These are phyloP conservation scores for Luehdorfia chinensis DNA, from an alignment of 1,140 invertebrate genomes.

Conservation along the genomic window DNA sequence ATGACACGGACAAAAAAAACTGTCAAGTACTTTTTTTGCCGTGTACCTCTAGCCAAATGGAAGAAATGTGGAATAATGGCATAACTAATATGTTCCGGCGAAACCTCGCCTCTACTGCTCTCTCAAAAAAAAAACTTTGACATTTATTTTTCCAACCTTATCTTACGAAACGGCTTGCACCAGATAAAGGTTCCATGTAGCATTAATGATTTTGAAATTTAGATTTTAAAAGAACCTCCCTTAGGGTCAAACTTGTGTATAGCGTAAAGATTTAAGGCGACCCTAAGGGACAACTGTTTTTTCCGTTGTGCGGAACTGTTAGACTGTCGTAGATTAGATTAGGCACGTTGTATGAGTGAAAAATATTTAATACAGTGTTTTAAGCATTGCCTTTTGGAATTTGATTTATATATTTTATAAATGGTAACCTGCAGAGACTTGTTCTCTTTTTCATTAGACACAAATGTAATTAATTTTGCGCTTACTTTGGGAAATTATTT, in stretches of 20 bases:
- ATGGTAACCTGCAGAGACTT: too few species aligned
- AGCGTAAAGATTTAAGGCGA: slow-evolving; percentile 50
- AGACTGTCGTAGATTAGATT: slow-evolving; percentile 73
- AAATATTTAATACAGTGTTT: slow-evolving; percentile 33
- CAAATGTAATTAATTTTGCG: too few species aligned
- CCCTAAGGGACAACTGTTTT: slow-evolving; percentile 59
- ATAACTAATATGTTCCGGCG: not conserved
- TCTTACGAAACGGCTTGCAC: slow-evolving; percentile 51
- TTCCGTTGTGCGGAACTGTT: slow-evolving; percentile 74
- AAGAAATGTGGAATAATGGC: not conserved
- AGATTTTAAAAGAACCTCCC: slow-evolving; percentile 53
- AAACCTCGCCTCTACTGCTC: slow-evolving; percentile 34
- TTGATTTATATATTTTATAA: too few species aligned
- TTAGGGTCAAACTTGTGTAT: slow-evolving; percentile 53
- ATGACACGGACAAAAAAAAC: slow-evolving; percentile 2
- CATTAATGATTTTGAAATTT: slow-evolving; percentile 45
- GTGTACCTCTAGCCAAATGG: not conserved
- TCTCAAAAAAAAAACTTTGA: too few species aligned
- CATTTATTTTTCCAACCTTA: slow-evolving; percentile 27
- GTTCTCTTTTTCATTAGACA: too few species aligned
- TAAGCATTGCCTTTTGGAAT: slow-evolving; percentile 29
- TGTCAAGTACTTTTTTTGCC: not conserved
- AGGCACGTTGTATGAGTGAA: slow-evolving; percentile 56
- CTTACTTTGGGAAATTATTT: too few species aligned
- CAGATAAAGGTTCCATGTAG: slow-evolving; percentile 63